phyloP scores from a whole-genome alignment of 2,888 invertebrate genomes.

The Cryptus viduatorius region DNA sequence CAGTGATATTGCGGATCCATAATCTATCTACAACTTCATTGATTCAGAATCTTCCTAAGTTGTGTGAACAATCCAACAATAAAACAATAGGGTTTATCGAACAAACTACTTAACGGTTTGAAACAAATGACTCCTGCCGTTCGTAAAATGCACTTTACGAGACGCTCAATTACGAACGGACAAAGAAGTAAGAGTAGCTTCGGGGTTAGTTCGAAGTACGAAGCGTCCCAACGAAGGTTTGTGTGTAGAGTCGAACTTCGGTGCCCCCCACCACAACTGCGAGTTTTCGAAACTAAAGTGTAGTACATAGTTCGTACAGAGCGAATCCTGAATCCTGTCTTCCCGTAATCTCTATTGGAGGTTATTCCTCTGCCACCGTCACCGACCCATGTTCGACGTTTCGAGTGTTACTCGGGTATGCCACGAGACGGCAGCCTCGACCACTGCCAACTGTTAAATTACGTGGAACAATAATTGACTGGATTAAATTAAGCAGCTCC shows the following conservation, averaged over 20 bases:
- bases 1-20: no score
- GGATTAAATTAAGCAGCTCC: slow-evolving; percentile 71
- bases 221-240: neutral
- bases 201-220: neutral
- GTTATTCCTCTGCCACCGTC: slow-evolving; percentile 16
- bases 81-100: neutral
- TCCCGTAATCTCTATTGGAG: slow-evolving; percentile 43
- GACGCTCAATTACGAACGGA: neutral
- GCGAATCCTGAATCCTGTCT: slow-evolving; percentile 17
- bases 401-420: slow-evolving; percentile 42
- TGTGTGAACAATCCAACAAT: neutral
- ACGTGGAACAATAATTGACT: slow-evolving; percentile 71
- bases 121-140: neutral
- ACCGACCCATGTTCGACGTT: slow-evolving; percentile 19
- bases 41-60: neutral
- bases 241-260: slow-evolving; percentile 13
- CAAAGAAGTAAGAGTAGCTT: neutral
- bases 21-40: neutral
- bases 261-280: neutral
- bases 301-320: slow-evolving; percentile 15
- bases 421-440: slow-evolving; percentile 33
- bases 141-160: neutral
- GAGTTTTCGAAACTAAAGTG: neutral
- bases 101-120: neutral
- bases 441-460: slow-evolving; percentile 71